Percentiles rank a stretch among this genome's conserved stretches.
phyloP scores from a whole-genome alignment of 2,113 vertebrate genomes.

The Halichoerus grypus region DNA sequence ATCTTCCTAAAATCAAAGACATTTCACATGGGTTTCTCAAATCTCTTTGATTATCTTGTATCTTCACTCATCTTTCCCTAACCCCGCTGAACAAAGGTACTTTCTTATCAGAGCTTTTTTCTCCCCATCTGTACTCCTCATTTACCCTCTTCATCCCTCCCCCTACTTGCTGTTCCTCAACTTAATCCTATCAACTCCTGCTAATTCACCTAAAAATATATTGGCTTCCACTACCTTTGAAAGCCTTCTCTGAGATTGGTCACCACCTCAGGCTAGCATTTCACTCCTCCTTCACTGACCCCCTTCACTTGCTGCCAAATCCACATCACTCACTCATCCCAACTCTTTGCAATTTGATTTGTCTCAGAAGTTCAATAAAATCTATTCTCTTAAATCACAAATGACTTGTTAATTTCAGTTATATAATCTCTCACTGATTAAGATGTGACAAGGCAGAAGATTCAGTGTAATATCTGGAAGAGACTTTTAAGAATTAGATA shows the following conservation, averaged over 20 bases:
- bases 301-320: not conserved
- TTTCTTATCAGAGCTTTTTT: not conserved
- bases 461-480: not conserved
- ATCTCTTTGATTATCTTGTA: not conserved
- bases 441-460: not conserved
- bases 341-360: not conserved
- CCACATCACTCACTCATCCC: accelerated
- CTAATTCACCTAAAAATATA: not conserved
- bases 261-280: not conserved
- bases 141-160: not conserved
- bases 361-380: not conserved
- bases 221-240: not conserved
- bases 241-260: not conserved
- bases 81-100: not conserved
- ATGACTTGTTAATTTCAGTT: not conserved
- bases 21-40: not conserved
- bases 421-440: not conserved
- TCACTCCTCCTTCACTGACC: accelerated
- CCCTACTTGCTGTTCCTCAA: not conserved
- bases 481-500: not conserved
- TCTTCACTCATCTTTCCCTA: not conserved
- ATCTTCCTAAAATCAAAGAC: not conserved
- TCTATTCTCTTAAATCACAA: not conserved
- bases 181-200: not conserved
- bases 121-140: not conserved